These are phyloP conservation scores for Thamnaconus septentrionalis DNA, from an alignment of 2,113 vertebrate species.

Conservation along the genomic window DNA sequence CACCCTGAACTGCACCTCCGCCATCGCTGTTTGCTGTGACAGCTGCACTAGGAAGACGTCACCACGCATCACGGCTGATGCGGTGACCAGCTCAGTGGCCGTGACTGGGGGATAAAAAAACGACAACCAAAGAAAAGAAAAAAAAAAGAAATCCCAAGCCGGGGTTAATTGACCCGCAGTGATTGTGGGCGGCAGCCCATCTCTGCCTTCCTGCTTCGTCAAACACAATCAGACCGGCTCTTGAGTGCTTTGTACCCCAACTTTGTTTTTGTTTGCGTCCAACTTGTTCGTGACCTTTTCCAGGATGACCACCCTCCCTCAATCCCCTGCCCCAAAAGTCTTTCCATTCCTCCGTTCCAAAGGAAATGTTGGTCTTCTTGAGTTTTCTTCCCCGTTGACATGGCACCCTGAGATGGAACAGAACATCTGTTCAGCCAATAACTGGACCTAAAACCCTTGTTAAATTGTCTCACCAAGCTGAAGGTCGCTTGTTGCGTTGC, in stretches of 20 bases:
- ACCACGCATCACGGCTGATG: constrained; percentile 37
- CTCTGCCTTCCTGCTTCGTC: constrained; percentile 17
- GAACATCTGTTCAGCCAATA: constrained; percentile 39
- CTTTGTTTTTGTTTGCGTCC: constrained; percentile 3
- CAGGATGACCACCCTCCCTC: neutral
- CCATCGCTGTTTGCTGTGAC: constrained; percentile 32
- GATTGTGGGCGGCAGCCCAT: constrained; percentile 37
- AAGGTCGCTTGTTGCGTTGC: constrained; percentile 21
- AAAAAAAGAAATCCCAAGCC: no score
- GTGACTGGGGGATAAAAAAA: constrained; percentile 23
- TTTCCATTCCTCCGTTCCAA: constrained; percentile 32
- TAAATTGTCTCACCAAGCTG: constrained; percentile 33
- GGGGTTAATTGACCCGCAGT: constrained; percentile 57
- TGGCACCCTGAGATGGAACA: constrained; percentile 32
- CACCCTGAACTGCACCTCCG: constrained; percentile 12
- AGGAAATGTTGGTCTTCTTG: constrained; percentile 7
- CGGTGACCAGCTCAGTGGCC: constrained; percentile 35
- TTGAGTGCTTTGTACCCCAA: neutral
- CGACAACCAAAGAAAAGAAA: neutral
- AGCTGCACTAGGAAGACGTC: constrained; percentile 30
- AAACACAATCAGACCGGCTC: constrained; percentile 18
- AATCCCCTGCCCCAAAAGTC: constrained; percentile 8
- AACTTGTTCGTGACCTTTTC: neutral
- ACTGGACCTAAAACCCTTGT: constrained; percentile 35
- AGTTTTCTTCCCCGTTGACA: constrained; percentile 44